Conservation (phyloP, 2,888 invertebrate species). For the Troglohyphantes excavatus region DNA sequence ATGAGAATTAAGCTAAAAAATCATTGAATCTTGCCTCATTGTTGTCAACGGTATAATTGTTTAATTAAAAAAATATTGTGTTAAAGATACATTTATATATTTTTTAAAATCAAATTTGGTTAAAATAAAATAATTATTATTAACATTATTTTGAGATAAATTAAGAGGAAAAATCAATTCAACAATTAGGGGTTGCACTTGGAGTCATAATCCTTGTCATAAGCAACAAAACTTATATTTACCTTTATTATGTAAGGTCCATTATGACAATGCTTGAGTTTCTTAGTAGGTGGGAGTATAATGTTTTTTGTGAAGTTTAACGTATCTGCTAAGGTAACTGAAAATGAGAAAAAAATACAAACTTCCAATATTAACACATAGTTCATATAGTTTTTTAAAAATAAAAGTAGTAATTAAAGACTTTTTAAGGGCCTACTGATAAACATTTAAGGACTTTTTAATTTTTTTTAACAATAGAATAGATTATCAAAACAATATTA, state of each 20-base stretch:
- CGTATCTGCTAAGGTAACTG: constrained; percentile 17
- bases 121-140: no score
- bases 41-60: no score
- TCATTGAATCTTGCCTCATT: no score
- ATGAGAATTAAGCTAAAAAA: no score
- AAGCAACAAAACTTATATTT: no score
- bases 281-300: constrained; percentile 1
- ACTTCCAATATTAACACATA: no score
- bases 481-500: neutral
- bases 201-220: neutral
- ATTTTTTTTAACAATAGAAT: neutral
- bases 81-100: no score
- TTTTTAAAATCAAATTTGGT: no score
- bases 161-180: neutral
- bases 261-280: constrained; percentile 10
- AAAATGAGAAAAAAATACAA: neutral
- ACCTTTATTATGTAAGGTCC: constrained; percentile 13
- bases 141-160: neutral
- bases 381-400: no score
- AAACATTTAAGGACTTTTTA: neutral
- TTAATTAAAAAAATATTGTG: neutral
- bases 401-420: neutral
- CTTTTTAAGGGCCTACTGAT: neutral
- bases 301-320: constrained; percentile 27
- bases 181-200: neutral